Percentiles rank a stretch among this genome's conserved stretches.
phyloP scores from a whole-genome alignment of 1,140 invertebrate species.

The Gyrodactylus salaris region DNA sequence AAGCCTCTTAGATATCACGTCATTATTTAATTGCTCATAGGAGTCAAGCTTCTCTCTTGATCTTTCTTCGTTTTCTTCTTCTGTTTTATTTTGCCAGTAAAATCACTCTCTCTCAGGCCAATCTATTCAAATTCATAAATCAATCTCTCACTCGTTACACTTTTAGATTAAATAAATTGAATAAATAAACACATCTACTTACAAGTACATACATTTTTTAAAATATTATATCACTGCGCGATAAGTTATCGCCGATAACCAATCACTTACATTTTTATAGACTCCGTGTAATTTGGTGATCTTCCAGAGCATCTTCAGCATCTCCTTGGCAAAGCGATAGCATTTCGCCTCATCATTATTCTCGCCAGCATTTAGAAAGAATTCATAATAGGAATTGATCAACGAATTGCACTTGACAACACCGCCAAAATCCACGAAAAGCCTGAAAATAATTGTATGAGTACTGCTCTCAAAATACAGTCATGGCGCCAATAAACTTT shows the following conservation, averaged over 20 bases:
- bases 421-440: background rate
- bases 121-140: background rate
- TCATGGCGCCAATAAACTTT: too few relatives aligned
- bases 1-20: too few relatives aligned
- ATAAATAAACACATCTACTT: too few relatives aligned
- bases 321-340: background rate
- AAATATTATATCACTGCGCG: too few relatives aligned
- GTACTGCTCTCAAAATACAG: too few relatives aligned
- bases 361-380: background rate
- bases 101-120: background rate
- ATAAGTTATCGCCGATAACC: too few relatives aligned
- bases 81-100: background rate
- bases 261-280: background rate
- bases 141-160: too few relatives aligned
- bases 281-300: background rate
- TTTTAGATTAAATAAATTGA: too few relatives aligned
- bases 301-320: background rate
- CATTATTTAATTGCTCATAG: too few relatives aligned
- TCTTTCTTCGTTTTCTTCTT: background rate
- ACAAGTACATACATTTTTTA: too few relatives aligned
- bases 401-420: background rate
- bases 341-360: background rate
- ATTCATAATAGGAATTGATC: too few relatives aligned
- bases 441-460: background rate
- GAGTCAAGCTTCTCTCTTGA: too few relatives aligned